A percentile compares a stretch with the other conserved stretches of the same genome.
These are phyloP conservation scores for Meleagris gallopavo DNA, from an alignment of 2,113 vertebrate species.

Conservation along the genomic window DNA sequence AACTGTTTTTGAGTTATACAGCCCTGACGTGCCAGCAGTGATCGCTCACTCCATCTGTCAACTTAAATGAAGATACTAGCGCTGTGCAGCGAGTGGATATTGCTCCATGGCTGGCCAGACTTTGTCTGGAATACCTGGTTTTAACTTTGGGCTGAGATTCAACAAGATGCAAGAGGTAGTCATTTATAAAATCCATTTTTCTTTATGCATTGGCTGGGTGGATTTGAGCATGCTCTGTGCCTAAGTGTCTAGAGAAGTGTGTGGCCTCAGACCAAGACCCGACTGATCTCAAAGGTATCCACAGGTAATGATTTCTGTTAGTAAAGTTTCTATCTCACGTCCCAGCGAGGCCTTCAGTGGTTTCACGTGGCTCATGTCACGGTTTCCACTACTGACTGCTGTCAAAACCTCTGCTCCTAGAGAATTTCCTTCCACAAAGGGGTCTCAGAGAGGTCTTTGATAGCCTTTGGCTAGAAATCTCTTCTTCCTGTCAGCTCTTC, in stretches of 20 bases:
- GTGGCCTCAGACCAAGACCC: background rate
- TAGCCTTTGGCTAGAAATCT: background rate
- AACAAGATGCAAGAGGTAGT: background rate
- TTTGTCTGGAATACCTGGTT: background rate
- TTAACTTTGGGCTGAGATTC: background rate
- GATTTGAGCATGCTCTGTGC: no score
- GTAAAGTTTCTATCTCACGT: background rate
- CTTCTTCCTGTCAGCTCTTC: background rate
- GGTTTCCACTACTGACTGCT: background rate
- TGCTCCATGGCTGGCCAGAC: background rate
- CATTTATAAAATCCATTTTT: background rate
- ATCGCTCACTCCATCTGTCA: background rate
- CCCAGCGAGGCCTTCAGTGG: background rate
- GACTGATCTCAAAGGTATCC: background rate
- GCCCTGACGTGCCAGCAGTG: no score
- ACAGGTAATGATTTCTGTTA: background rate
- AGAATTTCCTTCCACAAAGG: background rate
- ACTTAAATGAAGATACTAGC: no score
- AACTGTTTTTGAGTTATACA: background rate
- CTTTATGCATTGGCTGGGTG: background rate
- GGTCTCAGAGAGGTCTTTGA: background rate
- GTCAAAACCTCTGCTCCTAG: background rate
- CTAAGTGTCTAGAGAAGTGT: background rate
- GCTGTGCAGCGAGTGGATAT: no score
- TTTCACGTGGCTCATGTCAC: background rate